Conservation (phyloP, 2,797 vertebrate species). For the Podargus strigoides region DNA sequence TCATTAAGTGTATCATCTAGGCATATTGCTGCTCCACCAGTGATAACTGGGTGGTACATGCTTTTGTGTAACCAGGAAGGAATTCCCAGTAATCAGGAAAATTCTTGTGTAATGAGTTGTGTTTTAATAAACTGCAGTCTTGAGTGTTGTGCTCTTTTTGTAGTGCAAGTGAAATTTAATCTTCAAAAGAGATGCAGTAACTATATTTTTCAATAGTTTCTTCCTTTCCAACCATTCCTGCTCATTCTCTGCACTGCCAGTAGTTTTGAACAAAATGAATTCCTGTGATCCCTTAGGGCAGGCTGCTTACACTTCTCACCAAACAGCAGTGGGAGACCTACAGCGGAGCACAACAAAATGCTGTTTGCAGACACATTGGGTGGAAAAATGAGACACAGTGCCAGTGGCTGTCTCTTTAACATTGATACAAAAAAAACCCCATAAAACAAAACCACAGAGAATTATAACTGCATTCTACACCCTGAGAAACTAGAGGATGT, state of each 20-base stretch:
- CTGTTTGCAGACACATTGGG: background rate
- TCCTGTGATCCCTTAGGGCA: background rate
- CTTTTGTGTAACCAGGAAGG: background rate
- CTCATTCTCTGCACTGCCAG: background rate
- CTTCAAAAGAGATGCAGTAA: background rate
- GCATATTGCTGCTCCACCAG: background rate
- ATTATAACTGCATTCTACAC: background rate
- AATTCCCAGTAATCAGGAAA: background rate
- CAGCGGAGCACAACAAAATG: background rate
- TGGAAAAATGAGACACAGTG: background rate
- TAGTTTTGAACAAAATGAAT: slow-evolving; percentile 7
- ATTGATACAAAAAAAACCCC: background rate
- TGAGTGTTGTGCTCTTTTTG: background rate
- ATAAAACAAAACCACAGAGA: background rate
- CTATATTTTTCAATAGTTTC: background rate
- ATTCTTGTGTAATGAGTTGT: background rate
- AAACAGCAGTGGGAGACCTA: background rate
- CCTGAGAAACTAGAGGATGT: background rate
- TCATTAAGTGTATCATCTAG: background rate
- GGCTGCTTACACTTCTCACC: background rate
- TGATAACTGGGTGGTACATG: background rate
- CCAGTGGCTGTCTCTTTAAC: background rate
- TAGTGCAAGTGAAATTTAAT: slow-evolving; percentile 4
- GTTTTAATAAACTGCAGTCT: background rate
- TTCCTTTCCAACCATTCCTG: background rate